These are phyloP conservation scores for Galbula dea DNA, from an alignment of 2,113 vertebrate species.

Conservation along the genomic window DNA sequence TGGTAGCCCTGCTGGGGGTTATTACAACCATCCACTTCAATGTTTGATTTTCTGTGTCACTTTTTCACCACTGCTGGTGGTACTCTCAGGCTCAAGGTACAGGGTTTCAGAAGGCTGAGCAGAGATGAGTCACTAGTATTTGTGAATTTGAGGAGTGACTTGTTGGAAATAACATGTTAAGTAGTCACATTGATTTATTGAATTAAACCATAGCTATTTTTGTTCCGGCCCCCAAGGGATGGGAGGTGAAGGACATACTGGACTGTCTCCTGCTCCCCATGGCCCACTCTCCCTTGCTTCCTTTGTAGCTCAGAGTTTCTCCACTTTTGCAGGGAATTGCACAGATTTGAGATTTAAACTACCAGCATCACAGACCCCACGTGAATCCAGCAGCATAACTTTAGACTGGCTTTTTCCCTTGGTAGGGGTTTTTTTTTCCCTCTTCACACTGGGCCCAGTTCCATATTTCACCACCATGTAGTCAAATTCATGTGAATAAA, in stretches of 20 bases:
- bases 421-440: background rate
- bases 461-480: background rate
- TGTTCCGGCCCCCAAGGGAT: background rate
- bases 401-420: background rate
- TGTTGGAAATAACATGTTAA: background rate
- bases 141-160: background rate
- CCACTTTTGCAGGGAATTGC: background rate
- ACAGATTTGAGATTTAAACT: background rate
- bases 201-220: background rate
- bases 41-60: background rate
- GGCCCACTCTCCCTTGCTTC: background rate
- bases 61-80: accelerated
- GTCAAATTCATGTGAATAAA: background rate
- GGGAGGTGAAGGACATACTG: background rate
- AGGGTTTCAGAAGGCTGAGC: background rate
- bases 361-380: background rate
- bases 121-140: background rate
- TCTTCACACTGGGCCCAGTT: background rate
- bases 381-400: background rate
- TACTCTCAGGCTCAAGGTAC: background rate
- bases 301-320: background rate
- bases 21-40: background rate
- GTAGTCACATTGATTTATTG: background rate
- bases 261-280: background rate
- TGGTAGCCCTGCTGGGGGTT: no score